Conservation (phyloP, 2,888 invertebrate genomes). For the Zelleria hepariella region DNA sequence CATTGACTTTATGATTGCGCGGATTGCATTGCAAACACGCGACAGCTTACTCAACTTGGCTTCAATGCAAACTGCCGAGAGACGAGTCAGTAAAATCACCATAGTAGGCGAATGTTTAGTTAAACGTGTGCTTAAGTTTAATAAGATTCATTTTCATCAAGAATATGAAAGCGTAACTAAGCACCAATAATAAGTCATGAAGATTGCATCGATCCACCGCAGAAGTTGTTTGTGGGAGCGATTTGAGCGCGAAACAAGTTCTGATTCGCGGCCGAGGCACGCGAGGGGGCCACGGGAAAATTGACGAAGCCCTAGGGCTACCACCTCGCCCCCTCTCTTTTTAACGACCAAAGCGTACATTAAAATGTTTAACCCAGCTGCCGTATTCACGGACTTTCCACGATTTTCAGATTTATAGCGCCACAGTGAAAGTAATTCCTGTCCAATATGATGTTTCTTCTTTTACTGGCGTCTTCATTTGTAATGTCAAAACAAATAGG, state of each 20-base stretch:
- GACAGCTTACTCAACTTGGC: not conserved
- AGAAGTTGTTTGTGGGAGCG: constrained; percentile 22
- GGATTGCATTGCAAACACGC: not conserved
- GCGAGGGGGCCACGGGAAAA: constrained; percentile 20
- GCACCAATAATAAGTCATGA: constrained; percentile 24
- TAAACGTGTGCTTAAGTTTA: not conserved
- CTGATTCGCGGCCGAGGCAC: constrained; percentile 22
- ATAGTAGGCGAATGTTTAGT: not conserved
- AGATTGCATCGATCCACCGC: constrained; percentile 26
- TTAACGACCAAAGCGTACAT: constrained; percentile 4
- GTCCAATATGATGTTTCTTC: not conserved
- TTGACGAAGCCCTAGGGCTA: constrained; percentile 26
- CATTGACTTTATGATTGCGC: not conserved
- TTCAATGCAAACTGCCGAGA: not conserved
- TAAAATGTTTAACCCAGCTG: not conserved
- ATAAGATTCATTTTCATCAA: not conserved
- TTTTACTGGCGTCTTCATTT: not conserved
- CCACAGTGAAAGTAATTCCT: too few species aligned
- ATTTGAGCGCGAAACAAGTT: constrained; percentile 22
- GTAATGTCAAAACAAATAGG: too few species aligned
- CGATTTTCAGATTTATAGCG: too few species aligned
- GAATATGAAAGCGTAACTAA: constrained; percentile 30
- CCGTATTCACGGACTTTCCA: not conserved
- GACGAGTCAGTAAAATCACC: not conserved
- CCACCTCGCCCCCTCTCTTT: constrained; percentile 16